These are phyloP conservation scores for Hirudinaria manillensis DNA, from an alignment of 2,888 invertebrate genomes.

Conservation along the genomic window DNA sequence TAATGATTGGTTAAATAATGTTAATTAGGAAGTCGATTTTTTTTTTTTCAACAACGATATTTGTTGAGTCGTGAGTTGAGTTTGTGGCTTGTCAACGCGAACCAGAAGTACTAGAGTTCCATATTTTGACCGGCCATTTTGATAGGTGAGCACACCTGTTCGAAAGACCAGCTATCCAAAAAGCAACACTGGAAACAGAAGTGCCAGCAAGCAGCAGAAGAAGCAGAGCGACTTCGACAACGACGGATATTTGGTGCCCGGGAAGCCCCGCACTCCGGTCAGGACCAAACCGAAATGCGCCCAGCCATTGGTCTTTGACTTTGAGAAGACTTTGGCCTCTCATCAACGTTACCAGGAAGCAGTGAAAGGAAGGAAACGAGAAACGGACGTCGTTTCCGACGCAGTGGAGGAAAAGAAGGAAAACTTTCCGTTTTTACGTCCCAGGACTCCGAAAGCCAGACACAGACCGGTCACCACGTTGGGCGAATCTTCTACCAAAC, in stretches of 20 bases:
- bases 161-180: too few relatives aligned
- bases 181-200: too few relatives aligned
- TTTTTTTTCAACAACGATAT: too few relatives aligned
- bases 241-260: neutral
- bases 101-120: too few relatives aligned
- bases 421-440: conserved; percentile 51
- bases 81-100: too few relatives aligned
- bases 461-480: conserved; percentile 39
- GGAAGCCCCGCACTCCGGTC: conserved; percentile 15
- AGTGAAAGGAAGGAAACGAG: neutral
- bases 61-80: too few relatives aligned
- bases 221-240: neutral
- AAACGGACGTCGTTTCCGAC: neutral
- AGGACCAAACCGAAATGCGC: neutral
- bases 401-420: conserved; percentile 39
- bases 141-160: too few relatives aligned
- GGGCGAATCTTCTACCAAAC: neutral
- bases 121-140: too few relatives aligned
- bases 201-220: neutral
- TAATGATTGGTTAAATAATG: too few relatives aligned
- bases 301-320: neutral
- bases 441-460: conserved; percentile 43
- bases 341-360: neutral
- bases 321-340: neutral
- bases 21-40: too few relatives aligned